Evolutionary conservation across 1,140 invertebrate genomes (phyloP).

Genomic region (Orchestia grillus): DNA sequence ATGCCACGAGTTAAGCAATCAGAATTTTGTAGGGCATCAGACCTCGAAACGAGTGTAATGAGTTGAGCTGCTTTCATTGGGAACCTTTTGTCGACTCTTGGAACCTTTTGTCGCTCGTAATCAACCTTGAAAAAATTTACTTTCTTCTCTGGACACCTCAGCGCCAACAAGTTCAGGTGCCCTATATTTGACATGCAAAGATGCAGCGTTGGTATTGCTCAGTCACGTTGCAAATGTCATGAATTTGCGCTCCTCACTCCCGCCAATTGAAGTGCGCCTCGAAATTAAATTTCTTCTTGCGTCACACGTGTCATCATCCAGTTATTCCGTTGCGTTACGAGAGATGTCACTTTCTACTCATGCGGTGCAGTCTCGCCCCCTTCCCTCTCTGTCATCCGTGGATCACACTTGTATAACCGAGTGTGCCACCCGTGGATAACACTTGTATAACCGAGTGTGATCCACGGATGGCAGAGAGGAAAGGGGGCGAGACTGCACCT

Average conservation of each 20-base stretch:
- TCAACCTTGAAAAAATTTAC: neutral
- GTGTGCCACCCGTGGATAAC: neutral
- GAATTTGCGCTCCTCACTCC: neutral
- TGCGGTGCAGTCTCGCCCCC: neutral
- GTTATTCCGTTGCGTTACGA: neutral
- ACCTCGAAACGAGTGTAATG: too few species aligned
- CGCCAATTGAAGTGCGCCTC: neutral
- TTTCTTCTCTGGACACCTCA: neutral
- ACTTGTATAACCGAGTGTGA: neutral
- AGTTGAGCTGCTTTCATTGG: too few species aligned
- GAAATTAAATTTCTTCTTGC: neutral
- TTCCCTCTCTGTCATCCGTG: neutral
- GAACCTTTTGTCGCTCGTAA: neutral
- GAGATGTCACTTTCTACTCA: constrained; percentile 7
- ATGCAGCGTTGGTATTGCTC: neutral
- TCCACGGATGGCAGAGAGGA: neutral
- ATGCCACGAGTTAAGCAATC: too few species aligned
- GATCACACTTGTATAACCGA: neutral
- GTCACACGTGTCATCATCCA: neutral
- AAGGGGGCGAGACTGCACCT: neutral
- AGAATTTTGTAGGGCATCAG: too few species aligned
- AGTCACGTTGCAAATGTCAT: neutral
- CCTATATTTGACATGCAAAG: neutral
- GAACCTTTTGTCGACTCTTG: neutral
- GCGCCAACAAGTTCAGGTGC: neutral